Evolutionary conservation across 2,113 vertebrate genomes (phyloP).

Genomic region (Trogon melanurus): DNA sequence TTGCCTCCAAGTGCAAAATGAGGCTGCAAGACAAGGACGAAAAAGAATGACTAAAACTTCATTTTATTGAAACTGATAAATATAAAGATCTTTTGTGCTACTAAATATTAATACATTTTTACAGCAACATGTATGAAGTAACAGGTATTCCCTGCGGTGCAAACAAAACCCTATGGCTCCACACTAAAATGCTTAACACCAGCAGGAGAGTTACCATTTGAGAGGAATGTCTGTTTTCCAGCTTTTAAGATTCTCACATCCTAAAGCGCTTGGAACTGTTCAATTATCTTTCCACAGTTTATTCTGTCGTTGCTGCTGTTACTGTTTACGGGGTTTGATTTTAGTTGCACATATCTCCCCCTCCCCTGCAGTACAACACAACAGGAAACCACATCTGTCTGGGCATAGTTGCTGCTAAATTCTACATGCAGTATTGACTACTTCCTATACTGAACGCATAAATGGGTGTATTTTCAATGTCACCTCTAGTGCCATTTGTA

Average conservation of each 20-base stretch:
- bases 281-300: neutral
- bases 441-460: neutral
- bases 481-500: neutral
- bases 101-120: slow-evolving; percentile 4
- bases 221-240: neutral
- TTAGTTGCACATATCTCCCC: neutral
- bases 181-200: neutral
- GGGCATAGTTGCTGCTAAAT: neutral
- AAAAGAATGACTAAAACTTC: neutral
- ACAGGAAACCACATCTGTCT: neutral
- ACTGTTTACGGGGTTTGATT: neutral
- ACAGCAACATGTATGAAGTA: neutral
- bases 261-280: neutral
- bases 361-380: neutral
- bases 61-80: neutral
- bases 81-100: neutral
- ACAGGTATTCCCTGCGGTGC: neutral
- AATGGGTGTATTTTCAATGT: neutral
- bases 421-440: neutral
- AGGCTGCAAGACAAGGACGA: neutral
- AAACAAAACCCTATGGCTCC: neutral
- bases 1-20: neutral
- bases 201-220: neutral
- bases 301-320: neutral
- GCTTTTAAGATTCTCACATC: neutral